Evolutionary conservation across 2,888 invertebrate species (phyloP), one percentile per base, ranked within the genome.

Genomic region (Rotaria socialis): DNA sequence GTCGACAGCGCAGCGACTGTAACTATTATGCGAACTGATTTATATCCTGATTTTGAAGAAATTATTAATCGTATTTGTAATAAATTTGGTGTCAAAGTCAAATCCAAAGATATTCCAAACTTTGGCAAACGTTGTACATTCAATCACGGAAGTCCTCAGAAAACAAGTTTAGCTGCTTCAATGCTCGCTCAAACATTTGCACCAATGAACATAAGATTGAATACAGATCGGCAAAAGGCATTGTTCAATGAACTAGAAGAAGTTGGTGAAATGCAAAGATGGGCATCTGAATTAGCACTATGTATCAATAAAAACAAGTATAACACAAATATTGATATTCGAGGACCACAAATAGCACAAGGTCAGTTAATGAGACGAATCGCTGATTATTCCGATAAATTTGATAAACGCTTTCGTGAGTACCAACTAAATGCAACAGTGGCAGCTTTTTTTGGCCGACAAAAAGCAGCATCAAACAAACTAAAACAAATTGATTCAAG

Each of bases 321-420:
- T 56, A 16, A 19, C 19, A 56, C 55, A 41, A 84, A 84, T 56
- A 41, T 84, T 35, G 55, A 56, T 24, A 56, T 84, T 35, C 56
- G 52, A 35, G 84, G 84, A 10, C 43, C 84, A 56, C 52, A 84
- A 24, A 56, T 35, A 47, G 27, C 55, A 35, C 84, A 84, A 47
- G 84, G 84, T 27, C 56, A 55, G 35, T 56, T 84, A 19, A 84
- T 84, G 84, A 50, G 84, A 84, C 52, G 41, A 50, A 50, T 84
- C 24, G 84, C 84, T 50, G 84, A 84, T 56, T 55, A 84, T 27
- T 84, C 56, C 24, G 56, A 35, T 19, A 24, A 84, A 16, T 56
- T 84, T 56, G 52, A 84, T 35, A 5, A 5, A 16, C 84, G 84
- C 41, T 84, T 56, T 43, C 84, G 84, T 47, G 35, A 56, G 41